Evolutionary conservation across 2,797 vertebrate species (phyloP), one percentile per base, ranked within the genome.

Genomic region (Gallinago solitaria): DNA sequence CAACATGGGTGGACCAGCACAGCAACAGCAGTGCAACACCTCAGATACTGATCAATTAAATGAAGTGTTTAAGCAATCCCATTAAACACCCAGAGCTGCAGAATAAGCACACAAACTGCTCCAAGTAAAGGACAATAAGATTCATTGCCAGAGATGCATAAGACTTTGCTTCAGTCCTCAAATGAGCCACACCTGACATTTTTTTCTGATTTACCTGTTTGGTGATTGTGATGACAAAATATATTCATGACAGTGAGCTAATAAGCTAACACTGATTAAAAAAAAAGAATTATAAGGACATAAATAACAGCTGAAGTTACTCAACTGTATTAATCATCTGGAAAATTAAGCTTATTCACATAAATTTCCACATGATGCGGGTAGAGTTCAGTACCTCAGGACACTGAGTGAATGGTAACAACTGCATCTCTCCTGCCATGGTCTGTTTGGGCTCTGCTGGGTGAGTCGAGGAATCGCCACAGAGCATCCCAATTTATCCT

Each of bases 331-430:
- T 54, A 56, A 74, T 30, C 24, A 54, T 4, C 20, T 5, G 4
- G 27, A 33, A 77, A 56, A 77, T 23, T n/a, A 18, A 60, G 32
- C 43, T 79, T 24, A 57, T 51, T 64, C n/a, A 6, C 25, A 15
- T 23, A 11, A 33, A 45, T 16, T 64, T 70, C 64, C 56, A 37
- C 39, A 33, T 0, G 5, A 11, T 1, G 5, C 20, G 35, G 13
- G 19, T 3, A 14, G 25, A 37, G 32, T 21, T 5, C 16, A 30
- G 33, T 6, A n/a, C 0, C 1, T 28, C 45, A 47, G 17, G 47
- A 59, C 17, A 37, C 33, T 0, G 3, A 57, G 35, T 0, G 0
- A 71, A 41, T 0, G 10, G 37, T 2, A 32, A 28, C 37, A 39
- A 35, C 23, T 3, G 8, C 41, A 16, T 41, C 41, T 33, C 33